These are phyloP conservation scores for Ceratina japonica DNA, from an alignment of 1,140 invertebrate species.

Conservation along the genomic window DNA sequence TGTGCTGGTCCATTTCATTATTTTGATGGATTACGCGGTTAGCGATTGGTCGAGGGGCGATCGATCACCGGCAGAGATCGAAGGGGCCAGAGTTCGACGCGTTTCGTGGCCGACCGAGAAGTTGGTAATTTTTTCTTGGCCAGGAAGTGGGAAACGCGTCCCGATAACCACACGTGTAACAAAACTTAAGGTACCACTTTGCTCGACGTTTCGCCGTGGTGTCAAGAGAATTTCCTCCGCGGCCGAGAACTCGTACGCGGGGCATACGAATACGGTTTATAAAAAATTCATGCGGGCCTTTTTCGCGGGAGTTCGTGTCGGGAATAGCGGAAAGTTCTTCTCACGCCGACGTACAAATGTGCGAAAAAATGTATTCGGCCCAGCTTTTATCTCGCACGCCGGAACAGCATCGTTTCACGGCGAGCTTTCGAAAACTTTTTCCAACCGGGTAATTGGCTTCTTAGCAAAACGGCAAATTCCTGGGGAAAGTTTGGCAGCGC, in stretches of 20 bases:
- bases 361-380: constrained; percentile 41
- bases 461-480: background rate
- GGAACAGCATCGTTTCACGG: background rate
- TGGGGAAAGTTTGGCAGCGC: background rate
- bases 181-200: constrained; percentile 51
- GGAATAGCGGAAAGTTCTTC: constrained; percentile 21
- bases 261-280: constrained; percentile 42
- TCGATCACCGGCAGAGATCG: constrained; percentile 11
- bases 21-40: no score
- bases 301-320: constrained; percentile 29
- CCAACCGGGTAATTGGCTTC: background rate
- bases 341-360: constrained; percentile 14
- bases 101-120: constrained; percentile 8
- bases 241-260: background rate
- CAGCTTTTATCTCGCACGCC: constrained; percentile 4
- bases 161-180: constrained; percentile 47
- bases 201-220: constrained; percentile 1
- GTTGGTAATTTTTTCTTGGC: constrained; percentile 46
- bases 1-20: no score
- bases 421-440: background rate
- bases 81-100: constrained; percentile 17
- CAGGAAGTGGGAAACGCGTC: constrained; percentile 25
- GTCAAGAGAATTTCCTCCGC: constrained; percentile 43
- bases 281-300: constrained; percentile 44
- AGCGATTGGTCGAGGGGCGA: background rate